These are phyloP conservation scores for Siniperca chuatsi DNA, from an alignment of 2,113 vertebrate species.

Conservation along the genomic window DNA sequence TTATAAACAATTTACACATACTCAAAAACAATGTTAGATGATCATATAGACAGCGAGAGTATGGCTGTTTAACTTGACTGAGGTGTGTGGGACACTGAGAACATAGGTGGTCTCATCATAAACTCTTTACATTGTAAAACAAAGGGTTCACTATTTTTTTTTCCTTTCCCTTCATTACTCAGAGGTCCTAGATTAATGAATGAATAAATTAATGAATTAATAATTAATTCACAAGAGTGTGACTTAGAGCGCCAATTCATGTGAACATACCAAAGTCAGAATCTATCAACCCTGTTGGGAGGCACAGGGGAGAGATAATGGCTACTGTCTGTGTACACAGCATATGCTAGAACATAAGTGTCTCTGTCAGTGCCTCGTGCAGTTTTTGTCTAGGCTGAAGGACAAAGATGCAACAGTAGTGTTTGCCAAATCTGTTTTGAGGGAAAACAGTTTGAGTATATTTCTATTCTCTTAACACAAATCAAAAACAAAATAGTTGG, in stretches of 20 bases:
- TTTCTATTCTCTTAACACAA: background rate
- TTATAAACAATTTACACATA: background rate
- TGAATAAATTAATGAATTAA: background rate
- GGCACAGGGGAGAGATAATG: constrained; percentile 56
- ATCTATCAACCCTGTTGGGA: constrained; percentile 44
- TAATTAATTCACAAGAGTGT: background rate
- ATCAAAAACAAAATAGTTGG: constrained; percentile 3
- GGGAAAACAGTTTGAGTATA: constrained; percentile 14
- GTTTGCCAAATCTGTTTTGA: constrained; percentile 19
- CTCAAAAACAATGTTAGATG: background rate
- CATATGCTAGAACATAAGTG: constrained; percentile 50
- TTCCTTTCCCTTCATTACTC: background rate
- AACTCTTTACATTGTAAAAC: background rate
- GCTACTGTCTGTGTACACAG: constrained; percentile 36
- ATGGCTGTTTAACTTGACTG: background rate
- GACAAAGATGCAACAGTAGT: constrained; percentile 5
- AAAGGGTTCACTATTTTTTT: background rate
- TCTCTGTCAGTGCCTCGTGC: constrained; percentile 23
- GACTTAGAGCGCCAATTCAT: constrained; percentile 16
- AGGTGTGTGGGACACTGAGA: too few relatives aligned
- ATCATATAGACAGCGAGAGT: background rate
- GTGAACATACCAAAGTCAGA: constrained; percentile 42
- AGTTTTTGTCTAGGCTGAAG: constrained; percentile 41
- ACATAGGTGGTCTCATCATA: background rate
- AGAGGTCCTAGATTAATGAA: background rate